Evolutionary conservation across 2,797 vertebrate genomes (phyloP).

Genomic region (Chromis chromis): DNA sequence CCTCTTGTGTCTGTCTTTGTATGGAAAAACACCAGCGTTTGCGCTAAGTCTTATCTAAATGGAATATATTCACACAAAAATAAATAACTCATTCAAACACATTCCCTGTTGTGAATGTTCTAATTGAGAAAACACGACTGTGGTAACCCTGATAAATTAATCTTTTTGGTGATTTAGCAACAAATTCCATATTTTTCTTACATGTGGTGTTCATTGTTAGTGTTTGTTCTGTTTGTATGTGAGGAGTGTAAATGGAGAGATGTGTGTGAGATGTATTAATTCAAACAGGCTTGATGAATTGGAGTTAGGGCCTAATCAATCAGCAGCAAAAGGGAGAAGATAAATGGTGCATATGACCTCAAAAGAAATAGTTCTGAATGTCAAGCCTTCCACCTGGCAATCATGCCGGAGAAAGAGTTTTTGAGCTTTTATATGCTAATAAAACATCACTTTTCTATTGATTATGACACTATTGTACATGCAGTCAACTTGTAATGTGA

Average conservation of each 20-base stretch:
- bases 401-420: neutral
- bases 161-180: slow-evolving; percentile 19
- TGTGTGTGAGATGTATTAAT: slow-evolving; percentile 37
- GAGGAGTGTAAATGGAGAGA: slow-evolving; percentile 11
- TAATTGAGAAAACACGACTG: slow-evolving; percentile 26
- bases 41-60: slow-evolving; percentile 35
- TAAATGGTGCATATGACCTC: slow-evolving; percentile 32
- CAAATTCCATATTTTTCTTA: slow-evolving; percentile 4
- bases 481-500: neutral
- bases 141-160: neutral
- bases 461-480: slow-evolving; percentile 5
- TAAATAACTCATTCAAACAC: slow-evolving; percentile 27
- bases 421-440: slow-evolving; percentile 30
- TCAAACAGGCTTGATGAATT: slow-evolving; percentile 61
- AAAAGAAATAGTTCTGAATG: slow-evolving; percentile 36
- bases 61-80: slow-evolving; percentile 25
- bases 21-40: slow-evolving; percentile 30
- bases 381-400: slow-evolving; percentile 38
- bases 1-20: slow-evolving; percentile 34
- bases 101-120: slow-evolving; percentile 1
- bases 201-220: slow-evolving; percentile 18
- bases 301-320: slow-evolving; percentile 48
- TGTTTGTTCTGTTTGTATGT: slow-evolving; percentile 23
- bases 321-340: slow-evolving; percentile 31
- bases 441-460: slow-evolving; percentile 11